Evolutionary conservation across 2,113 vertebrate species (phyloP).

Genomic region (Calypte anna): DNA sequence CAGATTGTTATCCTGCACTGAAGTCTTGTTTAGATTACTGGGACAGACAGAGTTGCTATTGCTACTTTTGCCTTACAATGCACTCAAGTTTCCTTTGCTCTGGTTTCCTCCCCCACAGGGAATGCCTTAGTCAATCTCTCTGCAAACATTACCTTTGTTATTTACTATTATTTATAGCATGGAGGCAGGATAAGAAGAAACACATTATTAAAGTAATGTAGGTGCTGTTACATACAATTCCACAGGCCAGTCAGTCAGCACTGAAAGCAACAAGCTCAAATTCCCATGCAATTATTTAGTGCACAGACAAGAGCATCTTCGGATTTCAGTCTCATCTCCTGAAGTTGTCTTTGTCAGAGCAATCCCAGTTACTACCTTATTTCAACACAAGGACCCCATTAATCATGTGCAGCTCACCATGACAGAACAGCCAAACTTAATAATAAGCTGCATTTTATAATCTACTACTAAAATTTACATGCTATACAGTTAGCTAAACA

Average conservation of each 20-base stretch:
- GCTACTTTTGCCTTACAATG: background rate
- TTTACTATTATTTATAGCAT: background rate
- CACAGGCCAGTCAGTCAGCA: background rate
- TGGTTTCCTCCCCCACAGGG: background rate
- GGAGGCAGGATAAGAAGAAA: background rate
- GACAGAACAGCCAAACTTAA: background rate
- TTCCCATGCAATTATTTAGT: background rate
- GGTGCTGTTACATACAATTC: background rate
- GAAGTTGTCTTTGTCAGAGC: background rate
- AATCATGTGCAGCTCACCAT: background rate
- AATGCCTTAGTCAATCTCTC: background rate
- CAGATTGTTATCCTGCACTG: background rate
- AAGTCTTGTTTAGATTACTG: background rate
- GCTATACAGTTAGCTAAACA: background rate
- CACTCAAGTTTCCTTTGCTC: background rate
- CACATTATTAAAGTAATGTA: background rate
- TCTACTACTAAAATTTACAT: background rate
- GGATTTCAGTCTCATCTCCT: background rate
- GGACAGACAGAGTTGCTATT: background rate
- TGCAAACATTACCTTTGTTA: background rate
- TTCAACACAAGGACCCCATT: background rate
- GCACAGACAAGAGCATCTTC: background rate
- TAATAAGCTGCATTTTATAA: background rate
- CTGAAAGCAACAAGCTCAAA: background rate
- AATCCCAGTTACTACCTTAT: background rate